Evolutionary conservation across 2,113 vertebrate genomes (phyloP).

Genomic region (Chaetorhynchus papuensis): DNA sequence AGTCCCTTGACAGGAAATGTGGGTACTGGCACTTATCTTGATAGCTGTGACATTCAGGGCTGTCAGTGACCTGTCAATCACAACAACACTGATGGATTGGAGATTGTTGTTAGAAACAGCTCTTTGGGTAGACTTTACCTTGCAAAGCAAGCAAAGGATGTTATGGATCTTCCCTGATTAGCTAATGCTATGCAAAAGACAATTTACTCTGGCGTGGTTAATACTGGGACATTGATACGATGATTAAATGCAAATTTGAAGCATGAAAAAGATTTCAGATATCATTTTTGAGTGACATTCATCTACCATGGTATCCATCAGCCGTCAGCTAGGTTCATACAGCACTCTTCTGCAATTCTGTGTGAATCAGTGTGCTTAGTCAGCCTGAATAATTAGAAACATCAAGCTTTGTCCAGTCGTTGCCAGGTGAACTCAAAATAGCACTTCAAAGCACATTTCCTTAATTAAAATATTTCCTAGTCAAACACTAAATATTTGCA

Average conservation of each 20-base stretch:
- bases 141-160: neutral
- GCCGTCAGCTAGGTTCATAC: neutral
- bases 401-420: neutral
- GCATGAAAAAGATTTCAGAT: neutral
- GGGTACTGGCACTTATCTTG: neutral
- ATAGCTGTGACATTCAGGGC: neutral
- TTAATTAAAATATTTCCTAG: constrained; percentile 33
- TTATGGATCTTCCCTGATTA: neutral
- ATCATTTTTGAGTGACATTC: neutral
- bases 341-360: neutral
- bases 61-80: neutral
- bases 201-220: neutral
- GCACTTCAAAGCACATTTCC: constrained; percentile 21
- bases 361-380: neutral
- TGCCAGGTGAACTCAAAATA: neutral
- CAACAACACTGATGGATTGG: neutral
- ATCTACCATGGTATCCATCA: neutral
- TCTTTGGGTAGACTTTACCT: neutral
- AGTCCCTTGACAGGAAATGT: neutral
- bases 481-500: constrained; percentile 42
- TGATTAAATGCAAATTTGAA: neutral
- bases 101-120: neutral
- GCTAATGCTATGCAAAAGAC: neutral
- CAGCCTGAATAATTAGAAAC: constrained; percentile 8
- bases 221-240: neutral